Percentiles rank a stretch among this genome's conserved stretches.
Conservation (phyloP, 2,888 invertebrate species). For the Ophonus ardosiacus region DNA sequence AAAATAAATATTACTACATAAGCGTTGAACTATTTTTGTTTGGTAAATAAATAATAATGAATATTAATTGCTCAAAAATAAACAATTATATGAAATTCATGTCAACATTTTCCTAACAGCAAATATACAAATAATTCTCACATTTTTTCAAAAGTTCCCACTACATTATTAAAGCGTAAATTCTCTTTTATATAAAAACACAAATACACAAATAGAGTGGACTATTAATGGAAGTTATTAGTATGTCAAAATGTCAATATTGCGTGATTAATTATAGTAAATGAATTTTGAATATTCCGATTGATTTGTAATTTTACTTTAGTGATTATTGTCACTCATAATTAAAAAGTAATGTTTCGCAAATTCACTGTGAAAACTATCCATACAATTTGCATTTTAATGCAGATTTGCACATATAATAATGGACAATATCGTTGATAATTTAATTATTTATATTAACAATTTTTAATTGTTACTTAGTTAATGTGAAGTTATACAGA, state of each 20-base stretch:
- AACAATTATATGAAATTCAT: neutral
- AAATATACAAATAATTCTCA: neutral
- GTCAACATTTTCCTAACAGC: neutral
- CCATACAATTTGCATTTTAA: too few species aligned
- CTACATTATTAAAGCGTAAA: neutral
- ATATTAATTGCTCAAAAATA: neutral
- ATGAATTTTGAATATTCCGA: neutral
- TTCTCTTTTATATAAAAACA: neutral
- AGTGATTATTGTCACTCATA: neutral
- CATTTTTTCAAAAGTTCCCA: neutral
- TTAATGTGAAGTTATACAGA: too few species aligned
- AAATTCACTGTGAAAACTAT: too few species aligned
- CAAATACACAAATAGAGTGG: neutral
- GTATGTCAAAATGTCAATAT: constrained; percentile 11
- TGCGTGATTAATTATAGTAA: constrained; percentile 18
- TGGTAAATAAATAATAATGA: neutral
- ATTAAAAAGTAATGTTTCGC: neutral
- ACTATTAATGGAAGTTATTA: neutral
- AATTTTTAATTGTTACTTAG: too few species aligned
- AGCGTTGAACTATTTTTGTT: neutral
- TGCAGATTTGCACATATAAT: too few species aligned
- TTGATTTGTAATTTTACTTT: neutral
- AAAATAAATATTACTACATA: neutral
- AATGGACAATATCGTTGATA: too few species aligned
- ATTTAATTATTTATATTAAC: too few species aligned